phyloP scores from a whole-genome alignment of 2,797 vertebrate species.

The Scyliorhinus canicula region DNA sequence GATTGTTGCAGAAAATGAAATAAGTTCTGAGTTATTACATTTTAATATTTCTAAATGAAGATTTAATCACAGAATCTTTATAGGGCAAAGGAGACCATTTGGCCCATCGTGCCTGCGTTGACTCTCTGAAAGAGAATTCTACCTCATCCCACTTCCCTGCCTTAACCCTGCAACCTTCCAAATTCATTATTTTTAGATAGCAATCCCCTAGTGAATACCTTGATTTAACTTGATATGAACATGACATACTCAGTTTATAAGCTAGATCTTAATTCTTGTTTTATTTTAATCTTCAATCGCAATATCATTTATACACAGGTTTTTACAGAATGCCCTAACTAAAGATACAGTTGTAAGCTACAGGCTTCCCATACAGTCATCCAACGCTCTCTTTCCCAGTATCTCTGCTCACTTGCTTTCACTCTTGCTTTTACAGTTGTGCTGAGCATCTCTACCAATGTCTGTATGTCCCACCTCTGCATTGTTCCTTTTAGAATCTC shows the following conservation, averaged over 20 bases:
- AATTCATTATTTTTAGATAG: no score
- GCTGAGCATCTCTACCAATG: neutral
- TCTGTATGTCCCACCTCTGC: neutral
- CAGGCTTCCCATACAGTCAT: neutral
- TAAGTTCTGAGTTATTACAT: neutral
- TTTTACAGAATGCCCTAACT: neutral
- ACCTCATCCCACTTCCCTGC: no score
- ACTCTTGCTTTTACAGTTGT: neutral
- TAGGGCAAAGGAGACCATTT: no score
- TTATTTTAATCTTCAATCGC: neutral
- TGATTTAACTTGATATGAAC: no score
- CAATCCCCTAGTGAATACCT: no score
- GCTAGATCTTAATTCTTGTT: neutral
- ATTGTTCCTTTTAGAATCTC: neutral
- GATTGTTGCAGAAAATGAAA: neutral
- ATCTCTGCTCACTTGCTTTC: neutral
- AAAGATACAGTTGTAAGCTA: neutral
- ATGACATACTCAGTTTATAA: neutral
- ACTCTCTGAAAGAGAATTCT: no score
- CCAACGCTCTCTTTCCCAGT: neutral
- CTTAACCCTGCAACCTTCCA: no score
- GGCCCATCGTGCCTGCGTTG: no score
- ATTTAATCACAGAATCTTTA: no score
- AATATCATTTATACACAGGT: neutral
- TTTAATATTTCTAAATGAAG: neutral